Evolutionary conservation across 2,113 vertebrate species (phyloP).

Genomic region (Electrona antarctica): DNA sequence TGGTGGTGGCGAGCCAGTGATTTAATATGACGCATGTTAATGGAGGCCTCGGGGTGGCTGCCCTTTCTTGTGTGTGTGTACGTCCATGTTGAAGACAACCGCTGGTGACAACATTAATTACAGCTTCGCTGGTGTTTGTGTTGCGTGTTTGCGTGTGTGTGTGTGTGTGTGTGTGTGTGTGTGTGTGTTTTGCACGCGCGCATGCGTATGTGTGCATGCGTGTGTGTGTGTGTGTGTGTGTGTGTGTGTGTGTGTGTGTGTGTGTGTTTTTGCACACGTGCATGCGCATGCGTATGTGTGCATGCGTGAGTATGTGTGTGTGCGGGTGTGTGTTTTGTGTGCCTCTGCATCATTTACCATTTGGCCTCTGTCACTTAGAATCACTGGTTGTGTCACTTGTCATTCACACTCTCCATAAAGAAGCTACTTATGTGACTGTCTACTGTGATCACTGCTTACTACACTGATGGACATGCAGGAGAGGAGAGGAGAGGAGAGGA

Average conservation of each 20-base stretch:
- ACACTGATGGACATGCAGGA: slow-evolving; percentile 53
- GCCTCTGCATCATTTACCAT: slow-evolving; percentile 85
- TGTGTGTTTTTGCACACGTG: neutral
- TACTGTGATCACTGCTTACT: slow-evolving; percentile 59
- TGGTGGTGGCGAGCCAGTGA: slow-evolving; percentile 84
- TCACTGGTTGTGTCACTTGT: slow-evolving; percentile 82
- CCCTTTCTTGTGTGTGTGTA: slow-evolving; percentile 79
- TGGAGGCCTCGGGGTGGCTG: slow-evolving; percentile 85
- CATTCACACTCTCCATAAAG: slow-evolving; percentile 83
- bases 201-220: too few species aligned
- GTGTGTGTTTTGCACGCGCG: too few species aligned
- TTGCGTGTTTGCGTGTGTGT: slow-evolving; percentile 41
- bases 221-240: too few species aligned
- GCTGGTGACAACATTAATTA: slow-evolving; percentile 88
- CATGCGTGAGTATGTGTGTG: slow-evolving; percentile 39
- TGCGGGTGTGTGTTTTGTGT: slow-evolving; percentile 42
- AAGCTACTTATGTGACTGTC: slow-evolving; percentile 77
- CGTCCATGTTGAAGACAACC: slow-evolving; percentile 80
- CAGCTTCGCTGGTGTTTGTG: slow-evolving; percentile 73
- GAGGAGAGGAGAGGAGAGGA: slow-evolving; percentile 39
- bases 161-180: too few species aligned
- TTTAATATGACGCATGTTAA: slow-evolving; percentile 89
- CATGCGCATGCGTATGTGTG: too few species aligned
- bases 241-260: too few species aligned
- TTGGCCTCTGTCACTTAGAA: slow-evolving; percentile 86